Conservation (phyloP, 2,888 invertebrate genomes). For the Sinotaia quadrata region DNA sequence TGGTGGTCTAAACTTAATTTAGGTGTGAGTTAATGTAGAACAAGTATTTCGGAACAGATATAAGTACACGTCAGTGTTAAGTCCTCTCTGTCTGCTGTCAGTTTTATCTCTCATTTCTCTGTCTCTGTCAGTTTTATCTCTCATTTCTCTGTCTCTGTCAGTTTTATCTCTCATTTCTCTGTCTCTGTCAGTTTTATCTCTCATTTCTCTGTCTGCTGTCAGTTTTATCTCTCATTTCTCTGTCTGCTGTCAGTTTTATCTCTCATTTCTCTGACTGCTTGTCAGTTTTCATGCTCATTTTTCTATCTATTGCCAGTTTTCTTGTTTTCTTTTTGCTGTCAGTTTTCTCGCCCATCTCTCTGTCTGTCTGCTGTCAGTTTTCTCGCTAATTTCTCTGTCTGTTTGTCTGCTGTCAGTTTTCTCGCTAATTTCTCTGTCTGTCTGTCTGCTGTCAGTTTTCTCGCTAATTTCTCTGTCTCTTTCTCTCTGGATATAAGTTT, state of each 20-base stretch:
- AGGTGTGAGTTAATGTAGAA: no score
- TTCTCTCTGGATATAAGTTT: background rate
- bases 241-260: no score
- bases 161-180: background rate
- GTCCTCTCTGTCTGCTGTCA: background rate
- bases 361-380: background rate
- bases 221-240: background rate
- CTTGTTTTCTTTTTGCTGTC: no score
- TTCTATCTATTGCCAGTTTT: no score
- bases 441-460: background rate
- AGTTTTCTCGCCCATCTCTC: no score
- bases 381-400: background rate
- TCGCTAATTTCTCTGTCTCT: background rate
- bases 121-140: background rate
- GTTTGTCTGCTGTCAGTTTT: background rate
- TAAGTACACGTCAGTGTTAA: no score
- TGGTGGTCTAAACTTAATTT: no score
- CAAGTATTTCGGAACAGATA: no score
- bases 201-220: background rate
- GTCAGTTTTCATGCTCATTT: no score
- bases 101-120: background rate
- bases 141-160: background rate
- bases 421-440: background rate
- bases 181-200: background rate
- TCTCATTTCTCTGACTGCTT: no score